These are phyloP conservation scores for Thermophis baileyi DNA, from an alignment of 2,113 vertebrate genomes.

Conservation along the genomic window DNA sequence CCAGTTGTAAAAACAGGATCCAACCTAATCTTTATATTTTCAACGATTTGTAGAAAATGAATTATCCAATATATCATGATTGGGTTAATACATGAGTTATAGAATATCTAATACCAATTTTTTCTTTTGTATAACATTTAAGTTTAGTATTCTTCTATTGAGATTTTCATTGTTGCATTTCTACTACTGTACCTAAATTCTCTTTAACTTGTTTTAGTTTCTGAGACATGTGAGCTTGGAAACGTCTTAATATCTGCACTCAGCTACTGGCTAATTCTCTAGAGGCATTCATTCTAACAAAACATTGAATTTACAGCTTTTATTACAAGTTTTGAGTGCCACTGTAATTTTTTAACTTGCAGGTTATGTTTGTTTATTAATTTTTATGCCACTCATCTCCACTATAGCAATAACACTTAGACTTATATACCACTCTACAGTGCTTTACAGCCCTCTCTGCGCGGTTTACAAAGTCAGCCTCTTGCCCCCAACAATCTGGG, in stretches of 20 bases:
- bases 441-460: background rate
- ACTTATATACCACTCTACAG: background rate
- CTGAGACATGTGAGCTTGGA: background rate
- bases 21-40: background rate
- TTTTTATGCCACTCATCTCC: background rate
- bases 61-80: background rate
- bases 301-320: background rate
- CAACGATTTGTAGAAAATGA: background rate
- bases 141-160: background rate
- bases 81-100: background rate
- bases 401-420: background rate
- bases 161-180: background rate
- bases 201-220: background rate
- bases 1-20: background rate
- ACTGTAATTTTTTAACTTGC: background rate
- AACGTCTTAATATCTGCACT: background rate
- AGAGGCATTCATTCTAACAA: background rate
- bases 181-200: background rate
- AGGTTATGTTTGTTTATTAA: background rate
- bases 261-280: background rate
- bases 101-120: background rate
- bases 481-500: background rate
- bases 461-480: background rate
- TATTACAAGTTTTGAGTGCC: background rate
- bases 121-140: background rate